Evolutionary conservation across 2,113 vertebrate species (phyloP), one percentile per base, ranked within the genome.

Genomic region (Anser cygnoides): DNA sequence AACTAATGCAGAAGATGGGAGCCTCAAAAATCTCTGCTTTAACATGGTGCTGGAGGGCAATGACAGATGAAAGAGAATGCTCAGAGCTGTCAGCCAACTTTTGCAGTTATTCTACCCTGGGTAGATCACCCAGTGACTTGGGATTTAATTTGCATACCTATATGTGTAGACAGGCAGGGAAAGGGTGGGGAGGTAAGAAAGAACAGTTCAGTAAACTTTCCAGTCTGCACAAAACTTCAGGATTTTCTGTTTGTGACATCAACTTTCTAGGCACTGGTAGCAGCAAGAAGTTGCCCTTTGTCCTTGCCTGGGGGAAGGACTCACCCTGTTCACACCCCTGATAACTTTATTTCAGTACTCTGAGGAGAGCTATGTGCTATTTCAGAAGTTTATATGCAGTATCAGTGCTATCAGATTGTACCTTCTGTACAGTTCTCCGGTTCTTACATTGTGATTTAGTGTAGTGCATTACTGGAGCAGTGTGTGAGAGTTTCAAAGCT

Each of bases 401-500:
- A 15, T 29, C 0, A 0, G 37, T 49, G 52, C 35, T 73, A 35
- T 75, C 54, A 49, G 0, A 3, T 19, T 82, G 68, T 84, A 66
- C 65, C 35, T 92, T 37, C 84, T 68, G 49, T 91, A 41, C 63
- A 74, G 82, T 76, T 86, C 73, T 82, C 75, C 59, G 23, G 44
- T 50, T 87, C 73, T 79, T 62, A 13, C n/a, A 66, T 12, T 62
- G 73, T 93, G 95, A 96, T 95, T 97, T 95, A 96, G 41, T 33
- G 35, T 39, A 82, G 58, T 46, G 39, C 33, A 44, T 89, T 82
- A 73, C 54, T 79, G 55, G 19, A 93, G 83, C 62, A 66, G 73
- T 35, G 70, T 75, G 82, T 80, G 91, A 89, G 95, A 93, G 86
- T 85, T 96, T 91, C 86, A 84, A 91, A 92, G 89, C 80, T 74